phyloP scores from a whole-genome alignment of 2,797 vertebrate genomes.

The Borostomias antarcticus region DNA sequence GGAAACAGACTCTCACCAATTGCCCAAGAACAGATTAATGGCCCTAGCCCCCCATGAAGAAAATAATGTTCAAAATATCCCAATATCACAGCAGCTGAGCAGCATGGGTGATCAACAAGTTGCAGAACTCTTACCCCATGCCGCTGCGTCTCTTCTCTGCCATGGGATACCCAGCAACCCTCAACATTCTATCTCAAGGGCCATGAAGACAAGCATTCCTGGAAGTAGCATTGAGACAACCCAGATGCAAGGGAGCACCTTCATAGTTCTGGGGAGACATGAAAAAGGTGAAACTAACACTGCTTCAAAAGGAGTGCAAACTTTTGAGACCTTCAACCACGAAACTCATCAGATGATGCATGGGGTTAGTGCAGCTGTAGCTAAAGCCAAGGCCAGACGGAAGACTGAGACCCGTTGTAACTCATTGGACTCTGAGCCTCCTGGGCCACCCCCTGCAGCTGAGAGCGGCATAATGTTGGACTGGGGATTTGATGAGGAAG shows the following conservation, averaged over 20 bases:
- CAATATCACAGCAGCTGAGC: slow-evolving; percentile 68
- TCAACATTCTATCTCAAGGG: slow-evolving; percentile 75
- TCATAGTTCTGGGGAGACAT: slow-evolving; percentile 81
- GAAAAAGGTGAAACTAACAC: slow-evolving; percentile 81
- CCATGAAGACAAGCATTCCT: slow-evolving; percentile 76
- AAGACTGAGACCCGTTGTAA: slow-evolving; percentile 66
- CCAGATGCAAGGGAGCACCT: slow-evolving; percentile 78
- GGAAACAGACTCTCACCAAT: slow-evolving; percentile 44
- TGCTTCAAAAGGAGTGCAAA: slow-evolving; percentile 70
- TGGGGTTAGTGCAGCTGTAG: slow-evolving; percentile 36
- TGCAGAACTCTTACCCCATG: slow-evolving; percentile 71
- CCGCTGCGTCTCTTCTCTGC: slow-evolving; percentile 60
- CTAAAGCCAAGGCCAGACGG: slow-evolving; percentile 46
- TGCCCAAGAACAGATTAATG: slow-evolving; percentile 38
- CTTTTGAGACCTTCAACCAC: slow-evolving; percentile 64
- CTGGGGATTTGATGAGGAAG: slow-evolving; percentile 79
- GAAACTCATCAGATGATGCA: slow-evolving; percentile 48
- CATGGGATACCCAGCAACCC: slow-evolving; percentile 57
- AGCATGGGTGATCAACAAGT: slow-evolving; percentile 70
- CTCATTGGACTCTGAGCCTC: slow-evolving; percentile 58
- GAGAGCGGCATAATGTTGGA: slow-evolving; percentile 66
- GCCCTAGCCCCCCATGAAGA: slow-evolving; percentile 49
- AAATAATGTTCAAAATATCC: slow-evolving; percentile 52
- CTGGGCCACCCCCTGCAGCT: slow-evolving; percentile 48
- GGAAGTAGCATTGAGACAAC: slow-evolving; percentile 81